Base-by-base conservation (phyloP, 2,888 invertebrate species). In the Maniola hyperantus region DNA sequence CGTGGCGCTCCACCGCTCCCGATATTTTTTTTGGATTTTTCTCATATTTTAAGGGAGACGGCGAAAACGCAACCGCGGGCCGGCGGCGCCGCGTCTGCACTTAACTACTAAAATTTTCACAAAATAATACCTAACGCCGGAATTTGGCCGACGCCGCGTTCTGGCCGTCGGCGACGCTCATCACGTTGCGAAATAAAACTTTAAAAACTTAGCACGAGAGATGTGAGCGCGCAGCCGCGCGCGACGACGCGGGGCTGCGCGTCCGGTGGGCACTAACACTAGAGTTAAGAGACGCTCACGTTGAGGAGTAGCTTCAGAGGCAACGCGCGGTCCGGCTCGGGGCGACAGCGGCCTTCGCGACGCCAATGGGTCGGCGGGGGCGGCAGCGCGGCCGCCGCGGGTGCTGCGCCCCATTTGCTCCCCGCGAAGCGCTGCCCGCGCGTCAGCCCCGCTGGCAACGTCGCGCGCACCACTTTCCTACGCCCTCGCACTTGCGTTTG, bases 391-490 rank as follows among this genome's bases (percentile, higher is more conserved):
- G 95, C 94, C 54, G 97, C 96, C 67, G 96, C 94, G 61, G 97
- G 97, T 65, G 97, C 95, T 76, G 96, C 96, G 79, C 96, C 96
- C 93, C 96, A 97, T 86, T 96, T 97, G 83, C 96, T 95, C 81
- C 95, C 96, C 73, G 97, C 97, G 84, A 87, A 89, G 72, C 90
- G 88, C 77, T 89, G 89, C 65, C 83, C 83, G 51, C 88, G 77
- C 64, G 78, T 75, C 65, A 77, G 72, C 58, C 74, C 79, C 73
- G 73, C 78, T 65, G 85, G 80, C 72, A 80, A 73, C 48, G 80
- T 79, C 65, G 77, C 79, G 34, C 85, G 79, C n/a, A 76, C 74
- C 64, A 69, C 74, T 64, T 87, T 83, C 64, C 89, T 79, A 60
- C 87, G 83, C 63, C 80, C 77, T 68, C 85, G 81, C 68, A 75